phyloP scores from a whole-genome alignment of 35 echinoderm and acorn worm species.

The Ophiothrix spiculata region DNA sequence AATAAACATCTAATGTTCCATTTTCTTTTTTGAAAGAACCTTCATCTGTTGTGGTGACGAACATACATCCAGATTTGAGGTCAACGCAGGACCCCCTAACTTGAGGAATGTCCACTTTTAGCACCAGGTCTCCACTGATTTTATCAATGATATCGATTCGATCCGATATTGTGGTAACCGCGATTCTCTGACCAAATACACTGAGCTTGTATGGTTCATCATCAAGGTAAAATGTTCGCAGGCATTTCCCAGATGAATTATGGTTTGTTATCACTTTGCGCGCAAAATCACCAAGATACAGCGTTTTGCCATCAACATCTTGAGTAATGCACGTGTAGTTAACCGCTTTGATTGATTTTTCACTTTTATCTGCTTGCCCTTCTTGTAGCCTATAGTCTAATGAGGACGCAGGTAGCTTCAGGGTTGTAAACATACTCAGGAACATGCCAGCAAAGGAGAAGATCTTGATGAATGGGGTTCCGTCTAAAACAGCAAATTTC shows the following conservation, averaged over 20 bases:
- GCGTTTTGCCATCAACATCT: neutral
- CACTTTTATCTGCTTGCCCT: neutral
- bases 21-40: neutral
- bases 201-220: neutral
- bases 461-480: neutral
- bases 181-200: neutral
- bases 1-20: neutral
- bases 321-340: neutral
- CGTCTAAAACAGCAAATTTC: neutral
- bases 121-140: neutral
- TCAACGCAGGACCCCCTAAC: neutral
- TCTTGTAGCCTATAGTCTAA: neutral
- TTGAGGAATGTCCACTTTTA: neutral
- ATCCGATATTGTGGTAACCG: neutral
- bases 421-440: neutral
- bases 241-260: neutral
- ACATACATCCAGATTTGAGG: neutral
- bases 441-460: neutral
- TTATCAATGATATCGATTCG: neutral
- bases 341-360: neutral
- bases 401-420: neutral
- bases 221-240: neutral
- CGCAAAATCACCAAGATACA: neutral
- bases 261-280: neutral
- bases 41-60: neutral